Evolutionary conservation across 2,113 vertebrate species (phyloP).

Genomic region (Herpetotheres cachinnans): DNA sequence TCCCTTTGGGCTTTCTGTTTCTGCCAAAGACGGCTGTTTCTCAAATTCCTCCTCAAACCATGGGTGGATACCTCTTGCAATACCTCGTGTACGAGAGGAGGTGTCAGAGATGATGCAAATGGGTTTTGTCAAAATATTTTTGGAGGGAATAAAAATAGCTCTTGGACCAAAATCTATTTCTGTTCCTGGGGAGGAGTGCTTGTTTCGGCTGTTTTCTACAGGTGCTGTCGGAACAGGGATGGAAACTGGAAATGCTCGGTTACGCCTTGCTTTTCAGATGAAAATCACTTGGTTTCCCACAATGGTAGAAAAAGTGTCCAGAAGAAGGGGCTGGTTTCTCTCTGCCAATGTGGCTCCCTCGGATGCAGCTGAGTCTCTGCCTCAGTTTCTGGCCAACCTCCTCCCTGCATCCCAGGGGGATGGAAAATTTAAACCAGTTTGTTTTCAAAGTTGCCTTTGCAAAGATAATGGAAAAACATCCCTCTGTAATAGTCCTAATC

Average conservation of each 20-base stretch:
- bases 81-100: background rate
- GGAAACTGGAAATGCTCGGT: background rate
- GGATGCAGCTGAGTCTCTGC: background rate
- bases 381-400: background rate
- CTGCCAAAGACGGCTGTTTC: background rate
- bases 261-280: background rate
- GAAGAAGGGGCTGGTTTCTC: background rate
- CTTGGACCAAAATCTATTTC: background rate
- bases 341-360: rapidly evolving
- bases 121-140: background rate
- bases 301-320: background rate
- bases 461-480: background rate
- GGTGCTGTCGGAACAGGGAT: background rate
- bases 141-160: constrained; percentile 12
- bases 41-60: background rate
- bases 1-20: background rate
- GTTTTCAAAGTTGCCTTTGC: background rate
- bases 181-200: background rate
- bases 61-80: background rate
- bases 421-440: background rate
- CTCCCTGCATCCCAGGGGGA: background rate
- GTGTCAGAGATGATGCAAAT: background rate
- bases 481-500: background rate
- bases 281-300: background rate
- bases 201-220: background rate